These are phyloP conservation scores for Chrysoperla carnea DNA, from an alignment of 1,140 invertebrate genomes.

Conservation along the genomic window DNA sequence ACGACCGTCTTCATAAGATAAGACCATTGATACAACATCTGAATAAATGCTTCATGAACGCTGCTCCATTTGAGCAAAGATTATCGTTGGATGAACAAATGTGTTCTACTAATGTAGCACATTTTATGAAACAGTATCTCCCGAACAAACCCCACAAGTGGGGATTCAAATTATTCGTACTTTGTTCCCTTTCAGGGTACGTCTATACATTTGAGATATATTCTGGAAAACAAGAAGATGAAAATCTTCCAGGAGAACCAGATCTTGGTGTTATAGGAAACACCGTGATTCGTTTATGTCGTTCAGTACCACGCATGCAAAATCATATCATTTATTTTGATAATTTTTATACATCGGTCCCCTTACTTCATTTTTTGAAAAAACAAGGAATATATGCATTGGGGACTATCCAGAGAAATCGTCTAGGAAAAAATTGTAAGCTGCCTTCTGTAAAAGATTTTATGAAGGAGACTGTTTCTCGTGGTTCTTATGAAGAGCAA, in stretches of 20 bases:
- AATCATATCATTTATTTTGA: conserved; percentile 3
- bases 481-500: conserved; percentile 10
- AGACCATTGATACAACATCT: conserved; percentile 16
- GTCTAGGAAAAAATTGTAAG: conserved; percentile 10
- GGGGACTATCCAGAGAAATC: conserved; percentile 10
- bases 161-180: conserved; percentile 24
- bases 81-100: conserved; percentile 24
- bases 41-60: conserved; percentile 12
- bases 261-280: conserved; percentile 15
- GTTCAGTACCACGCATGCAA: conserved; percentile 7
- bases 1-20: conserved; percentile 19
- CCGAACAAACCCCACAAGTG: conserved; percentile 18
- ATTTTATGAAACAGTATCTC: conserved; percentile 23
- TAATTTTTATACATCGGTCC: conserved; percentile 3
- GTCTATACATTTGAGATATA: conserved; percentile 25
- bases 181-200: conserved; percentile 17
- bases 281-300: conserved; percentile 9
- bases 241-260: conserved; percentile 12
- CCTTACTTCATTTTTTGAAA: conserved; percentile 3
- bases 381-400: conserved; percentile 9
- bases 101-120: conserved; percentile 22
- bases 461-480: conserved; percentile 7
- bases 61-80: conserved; percentile 17
- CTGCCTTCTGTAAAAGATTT: conserved; percentile 8
- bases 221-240: conserved; percentile 16